Evolutionary conservation across 2,113 vertebrate species (phyloP), one percentile per base, ranked within the genome.

Genomic region (Chunga burmeisteri): DNA sequence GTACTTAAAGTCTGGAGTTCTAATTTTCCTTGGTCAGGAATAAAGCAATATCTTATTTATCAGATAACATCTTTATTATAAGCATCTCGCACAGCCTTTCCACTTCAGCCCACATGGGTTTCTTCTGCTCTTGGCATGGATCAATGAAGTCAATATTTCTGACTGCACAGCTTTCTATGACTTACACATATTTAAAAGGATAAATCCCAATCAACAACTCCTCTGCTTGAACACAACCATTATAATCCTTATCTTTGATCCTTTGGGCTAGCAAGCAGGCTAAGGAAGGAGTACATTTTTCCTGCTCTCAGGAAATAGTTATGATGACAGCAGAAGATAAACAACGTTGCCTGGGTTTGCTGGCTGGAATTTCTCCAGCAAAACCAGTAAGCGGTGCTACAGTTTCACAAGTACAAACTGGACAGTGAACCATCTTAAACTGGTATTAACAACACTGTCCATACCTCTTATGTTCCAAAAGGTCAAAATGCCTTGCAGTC

Each of bases 71-170:
- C 97, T 98, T 97, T 89, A 96, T 98, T 95, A 96, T 78, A 75
- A 96, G 84, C 73, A 62, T 94, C 91, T 96, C 18, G 5, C 61
- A 90, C 95, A 95, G 95, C 79, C 92, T 94, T 87, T 93, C 94
- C 77, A 52, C 90, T 77, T 90, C 88, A 97, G 80, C 95, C 96
- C 65, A 22, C 93, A 59, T 71, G 58, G 86, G 88, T 93, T 94
- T 96, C 91, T 79, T 93, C 97, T 93, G 95, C 85, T 96, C 94
- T 90, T 92, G 93, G 95, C 94, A 88, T 86, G 92, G 97, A 98
- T 98, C 98, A 97, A 97, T 95, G 96, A 78, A 73, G 86, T 98
- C 96, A 94, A 97, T 98, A 96, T 82, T 96, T 97, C 96, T 97
- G 95, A 98, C 93, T 92, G 94, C 90, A 94, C 83, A 96, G 94